These are phyloP conservation scores for Drosophila sp. DNA, from an alignment of 1,140 invertebrate species.

Conservation along the genomic window DNA sequence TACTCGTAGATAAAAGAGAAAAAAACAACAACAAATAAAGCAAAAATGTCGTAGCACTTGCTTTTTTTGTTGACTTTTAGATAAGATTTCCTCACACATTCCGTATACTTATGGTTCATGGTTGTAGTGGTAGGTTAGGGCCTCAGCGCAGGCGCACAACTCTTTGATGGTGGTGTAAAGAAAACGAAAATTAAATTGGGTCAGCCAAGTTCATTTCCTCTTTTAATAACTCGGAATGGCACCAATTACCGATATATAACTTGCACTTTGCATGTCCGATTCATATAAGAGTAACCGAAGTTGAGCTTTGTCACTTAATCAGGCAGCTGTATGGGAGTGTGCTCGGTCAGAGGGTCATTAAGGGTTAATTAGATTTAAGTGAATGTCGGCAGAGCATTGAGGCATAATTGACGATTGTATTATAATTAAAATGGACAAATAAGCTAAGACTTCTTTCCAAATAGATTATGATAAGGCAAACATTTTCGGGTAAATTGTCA, in stretches of 20 bases:
- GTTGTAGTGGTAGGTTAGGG: constrained; percentile 68
- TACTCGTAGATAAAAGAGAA: constrained; percentile 46
- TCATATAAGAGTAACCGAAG: neutral
- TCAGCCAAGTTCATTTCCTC: constrained; percentile 73
- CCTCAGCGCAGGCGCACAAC: constrained; percentile 52
- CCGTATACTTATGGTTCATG: neutral
- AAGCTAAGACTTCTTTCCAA: constrained; percentile 34
- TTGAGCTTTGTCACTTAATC: constrained; percentile 55
- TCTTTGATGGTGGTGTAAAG: neutral
- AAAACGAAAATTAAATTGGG: constrained; percentile 41
- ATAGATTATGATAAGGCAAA: constrained; percentile 21
- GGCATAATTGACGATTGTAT: constrained; percentile 65
- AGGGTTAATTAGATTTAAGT: constrained; percentile 81
- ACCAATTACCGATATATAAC: constrained; percentile 55
- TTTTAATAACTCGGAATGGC: constrained; percentile 40
- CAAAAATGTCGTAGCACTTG: constrained; percentile 31
- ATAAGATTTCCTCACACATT: constrained; percentile 60
- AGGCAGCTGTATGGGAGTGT: constrained; percentile 11
- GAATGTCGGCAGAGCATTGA: constrained; percentile 55
- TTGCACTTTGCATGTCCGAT: constrained; percentile 68
- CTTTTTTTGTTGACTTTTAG: constrained; percentile 58
- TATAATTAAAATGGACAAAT: constrained; percentile 61
- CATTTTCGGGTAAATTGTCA: constrained; percentile 21
- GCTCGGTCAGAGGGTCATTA: constrained; percentile 67
- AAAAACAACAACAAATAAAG: neutral